Conservation (phyloP, 2,113 vertebrate species). For the Chaetura pelagica region DNA sequence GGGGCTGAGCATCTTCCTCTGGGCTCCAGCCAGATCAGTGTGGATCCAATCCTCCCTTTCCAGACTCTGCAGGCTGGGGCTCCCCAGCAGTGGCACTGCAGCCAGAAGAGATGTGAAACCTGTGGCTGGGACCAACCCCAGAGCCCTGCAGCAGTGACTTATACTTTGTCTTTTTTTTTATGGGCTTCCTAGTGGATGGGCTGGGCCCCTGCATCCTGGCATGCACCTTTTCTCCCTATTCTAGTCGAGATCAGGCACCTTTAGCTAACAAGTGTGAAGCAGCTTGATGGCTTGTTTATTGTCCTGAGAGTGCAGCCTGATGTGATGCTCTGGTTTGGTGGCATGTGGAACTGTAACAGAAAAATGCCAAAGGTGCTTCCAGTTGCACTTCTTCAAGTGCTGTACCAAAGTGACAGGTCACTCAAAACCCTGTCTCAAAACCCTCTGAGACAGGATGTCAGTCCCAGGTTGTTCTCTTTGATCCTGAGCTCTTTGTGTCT, state of each 20-base stretch:
- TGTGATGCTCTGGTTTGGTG: neutral
- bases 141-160: neutral
- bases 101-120: neutral
- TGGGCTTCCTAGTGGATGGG: neutral
- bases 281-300: neutral
- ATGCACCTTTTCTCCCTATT: neutral
- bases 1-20: neutral
- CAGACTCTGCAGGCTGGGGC: neutral
- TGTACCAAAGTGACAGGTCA: fast-evolving
- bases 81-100: neutral
- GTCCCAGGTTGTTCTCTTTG: neutral
- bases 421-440: neutral
- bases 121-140: neutral
- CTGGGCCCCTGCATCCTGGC: neutral
- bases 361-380: neutral
- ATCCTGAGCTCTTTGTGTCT: neutral
- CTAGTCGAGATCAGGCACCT: neutral
- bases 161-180: neutral
- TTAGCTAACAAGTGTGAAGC: neutral
- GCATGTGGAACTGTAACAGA: neutral
- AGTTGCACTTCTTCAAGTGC: neutral
- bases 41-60: neutral
- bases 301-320: neutral
- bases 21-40: fast-evolving
- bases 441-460: neutral